Conservation (phyloP, 2,113 vertebrate species). For the Martes martes region DNA sequence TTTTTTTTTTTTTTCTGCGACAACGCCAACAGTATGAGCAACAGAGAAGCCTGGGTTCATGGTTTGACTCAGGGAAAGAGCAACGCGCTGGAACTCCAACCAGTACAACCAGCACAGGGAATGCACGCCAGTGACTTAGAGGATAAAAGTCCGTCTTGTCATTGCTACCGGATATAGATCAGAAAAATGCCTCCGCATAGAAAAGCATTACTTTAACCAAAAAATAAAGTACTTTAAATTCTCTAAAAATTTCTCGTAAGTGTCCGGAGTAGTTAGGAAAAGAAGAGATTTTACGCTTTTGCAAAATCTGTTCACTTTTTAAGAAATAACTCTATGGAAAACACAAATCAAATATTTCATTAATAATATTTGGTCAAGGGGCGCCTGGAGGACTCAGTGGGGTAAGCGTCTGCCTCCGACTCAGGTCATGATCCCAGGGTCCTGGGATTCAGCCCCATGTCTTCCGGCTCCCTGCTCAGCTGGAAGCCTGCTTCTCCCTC, state of each 20-base stretch:
- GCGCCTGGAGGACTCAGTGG: background rate
- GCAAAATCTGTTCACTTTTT: background rate
- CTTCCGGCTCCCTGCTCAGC: background rate
- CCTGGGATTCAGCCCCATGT: background rate
- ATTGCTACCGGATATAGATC: background rate
- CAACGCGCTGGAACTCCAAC: background rate
- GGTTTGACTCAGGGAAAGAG: conserved; percentile 26
- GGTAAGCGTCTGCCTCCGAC: background rate
- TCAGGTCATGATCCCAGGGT: background rate
- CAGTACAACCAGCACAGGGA: background rate
- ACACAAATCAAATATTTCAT: background rate
- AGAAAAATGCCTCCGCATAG: background rate
- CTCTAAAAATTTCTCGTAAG: background rate
- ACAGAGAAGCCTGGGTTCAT: background rate
- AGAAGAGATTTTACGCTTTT: background rate
- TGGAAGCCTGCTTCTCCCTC: background rate
- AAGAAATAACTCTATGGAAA: background rate
- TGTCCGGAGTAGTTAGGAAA: background rate
- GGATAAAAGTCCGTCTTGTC: background rate
- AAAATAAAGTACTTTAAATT: background rate
- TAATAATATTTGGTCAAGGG: background rate
- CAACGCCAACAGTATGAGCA: background rate
- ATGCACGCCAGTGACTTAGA: background rate
- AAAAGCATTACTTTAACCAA: background rate
- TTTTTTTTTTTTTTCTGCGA: background rate